Base-by-base conservation (phyloP, 2,797 vertebrate genomes). In the Podargus strigoides region DNA sequence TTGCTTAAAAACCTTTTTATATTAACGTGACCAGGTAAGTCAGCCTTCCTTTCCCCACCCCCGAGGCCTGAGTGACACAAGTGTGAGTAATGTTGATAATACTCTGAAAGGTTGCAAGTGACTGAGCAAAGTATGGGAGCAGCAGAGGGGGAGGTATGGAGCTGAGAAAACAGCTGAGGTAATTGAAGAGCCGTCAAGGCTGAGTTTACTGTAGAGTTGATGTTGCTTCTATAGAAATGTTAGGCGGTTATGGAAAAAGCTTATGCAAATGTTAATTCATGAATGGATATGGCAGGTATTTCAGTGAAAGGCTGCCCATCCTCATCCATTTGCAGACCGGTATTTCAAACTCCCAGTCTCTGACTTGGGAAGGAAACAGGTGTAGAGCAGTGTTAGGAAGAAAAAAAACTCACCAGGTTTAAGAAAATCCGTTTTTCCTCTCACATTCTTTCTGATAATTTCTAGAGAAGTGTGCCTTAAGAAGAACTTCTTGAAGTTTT, bases 21-120 rank as follows among this genome's bases (percentile, higher is more conserved):
- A 6, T 73, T 69, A 87, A 21, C 30, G 0, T 46, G 87, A 75
- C 34, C 91, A 94, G 96, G 89, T 96, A 94, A 91, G 79, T 83
- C 79, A 80, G 82, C 34, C 41, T 77, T 36, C 44, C 55, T 85
- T 83, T 92, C 89, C 64, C 85, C 73, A 20, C 94, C 93, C 76
- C 69, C 36, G 12, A 89, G 70, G 26, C 50, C 67, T 49, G 91
- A 74, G 91, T 96, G 94, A 94, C 95, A 92, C 91, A 64, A 58
- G 93, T 2, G 72, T 94, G 94, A 72, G 87, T 75, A 84, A 93
- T 87, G 87, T 90, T 67, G 87, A 75, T 94, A 94, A 88, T 72
- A 17, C 62, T 62, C 66, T 60, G 91, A 68, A 93, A 77, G 15
- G 7, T 75, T 85, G 93, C 37, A 27, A 87, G 77, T 53, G 87